Evolutionary conservation across 2,888 invertebrate species (phyloP), one percentile per base, ranked within the genome.

Genomic region (Caenorhabditis virilis): DNA sequence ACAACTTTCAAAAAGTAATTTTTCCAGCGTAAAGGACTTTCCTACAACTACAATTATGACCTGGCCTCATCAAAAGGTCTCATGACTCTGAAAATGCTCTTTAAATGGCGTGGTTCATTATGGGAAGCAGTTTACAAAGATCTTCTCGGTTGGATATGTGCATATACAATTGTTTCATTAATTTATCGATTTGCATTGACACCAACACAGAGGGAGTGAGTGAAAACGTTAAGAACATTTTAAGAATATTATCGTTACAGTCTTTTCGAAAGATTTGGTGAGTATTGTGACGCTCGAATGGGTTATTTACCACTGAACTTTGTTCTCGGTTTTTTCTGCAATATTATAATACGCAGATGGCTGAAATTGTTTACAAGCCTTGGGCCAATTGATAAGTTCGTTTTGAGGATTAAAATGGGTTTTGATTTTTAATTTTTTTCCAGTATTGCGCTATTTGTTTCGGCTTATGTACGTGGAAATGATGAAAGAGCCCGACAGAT

Each of bases 271-370:
- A 46, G 60, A 43, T 58, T 77, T 38, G 70, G 67, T 23, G 51
- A 57, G 35, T 69, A 72, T 49, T 68, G 70, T 35, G 69, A 74
- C 56, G 66, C 67, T 30, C 69, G 71, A 59, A 66, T 75, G 63
- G 54, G 50, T 20, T 69, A 69, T 41, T 56, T 75, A 15, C 75
- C 75, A 1, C 38, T 77, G 26, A 72, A 69, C 26, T 77, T 77
- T 57, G 68, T 77, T 56, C 68, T 77, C 26, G 66, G 68, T 23
- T 77, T 77, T 58, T 77, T 77, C 51, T 74, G 75, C 22, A 70
- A 71, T 35, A 70, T 72, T 33, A 70, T 77, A 22, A 69, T 75
- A 33, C 63, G 72, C 23, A 62, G 71, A 35, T 71, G 71, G 71
- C 39, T 61, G 26, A 58, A 55, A 45, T 43, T 65, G 13, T 68